Conservation (phyloP, 53 echinoderm and acorn worm genomes). For the Mesocentrotus franciscanus region DNA sequence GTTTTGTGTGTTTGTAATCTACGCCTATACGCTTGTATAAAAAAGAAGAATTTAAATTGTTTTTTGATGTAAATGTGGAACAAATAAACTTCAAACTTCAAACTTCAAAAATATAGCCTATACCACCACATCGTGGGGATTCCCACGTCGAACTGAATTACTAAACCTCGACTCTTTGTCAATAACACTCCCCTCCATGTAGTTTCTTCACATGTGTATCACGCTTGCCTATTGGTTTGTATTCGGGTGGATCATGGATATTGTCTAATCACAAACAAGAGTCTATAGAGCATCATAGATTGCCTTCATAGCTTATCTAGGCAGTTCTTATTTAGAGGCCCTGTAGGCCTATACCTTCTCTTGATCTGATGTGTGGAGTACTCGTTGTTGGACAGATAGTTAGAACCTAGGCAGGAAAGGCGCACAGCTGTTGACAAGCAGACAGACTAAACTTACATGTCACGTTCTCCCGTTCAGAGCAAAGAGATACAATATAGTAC, state of each 20-base stretch:
- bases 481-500: neutral
- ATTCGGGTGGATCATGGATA: neutral
- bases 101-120: neutral
- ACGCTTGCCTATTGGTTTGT: neutral
- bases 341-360: too few relatives aligned
- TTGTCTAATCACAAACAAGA: neutral
- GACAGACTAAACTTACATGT: neutral
- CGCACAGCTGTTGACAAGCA: neutral
- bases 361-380: neutral
- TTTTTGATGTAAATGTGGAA: too few relatives aligned
- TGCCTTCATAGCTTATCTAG: too few relatives aligned
- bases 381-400: neutral
- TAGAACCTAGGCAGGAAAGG: neutral
- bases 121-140: neutral
- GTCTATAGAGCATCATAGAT: neutral
- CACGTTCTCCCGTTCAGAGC: neutral
- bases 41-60: too few relatives aligned
- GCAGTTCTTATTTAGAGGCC: too few relatives aligned
- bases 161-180: neutral
- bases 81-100: too few relatives aligned
- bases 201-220: neutral
- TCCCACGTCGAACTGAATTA: neutral
- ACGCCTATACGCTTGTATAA: too few relatives aligned
- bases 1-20: too few relatives aligned
- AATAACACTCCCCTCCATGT: neutral